phyloP scores from a whole-genome alignment of 2,797 vertebrate species.

The Sebastes oblongus region DNA sequence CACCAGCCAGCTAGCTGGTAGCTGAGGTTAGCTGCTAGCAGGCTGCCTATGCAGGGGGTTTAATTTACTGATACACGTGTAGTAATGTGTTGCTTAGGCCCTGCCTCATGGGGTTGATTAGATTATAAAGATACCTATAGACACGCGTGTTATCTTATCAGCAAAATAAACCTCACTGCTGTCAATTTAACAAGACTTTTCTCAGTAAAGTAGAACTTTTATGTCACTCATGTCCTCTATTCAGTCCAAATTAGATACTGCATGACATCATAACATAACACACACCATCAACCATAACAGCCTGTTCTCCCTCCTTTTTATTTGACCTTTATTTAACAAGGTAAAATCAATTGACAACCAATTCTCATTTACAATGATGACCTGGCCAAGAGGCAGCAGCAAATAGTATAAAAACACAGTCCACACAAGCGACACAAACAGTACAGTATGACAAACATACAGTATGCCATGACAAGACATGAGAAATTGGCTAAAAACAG shows the following conservation, averaged over 20 bases:
- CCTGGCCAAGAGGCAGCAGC: no score
- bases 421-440: no score
- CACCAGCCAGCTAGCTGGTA: slow-evolving; percentile 46
- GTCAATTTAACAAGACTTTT: background rate
- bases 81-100: background rate
- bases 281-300: no score
- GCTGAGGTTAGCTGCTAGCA: slow-evolving; percentile 45
- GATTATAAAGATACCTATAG: background rate
- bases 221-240: background rate
- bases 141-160: background rate
- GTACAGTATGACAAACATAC: no score
- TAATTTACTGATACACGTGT: background rate
- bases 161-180: background rate
- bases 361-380: no score
- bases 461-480: no score
- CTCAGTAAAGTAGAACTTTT: background rate
- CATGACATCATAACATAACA: background rate
- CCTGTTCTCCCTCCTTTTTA: no score
- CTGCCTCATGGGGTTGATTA: background rate
- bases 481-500: no score
- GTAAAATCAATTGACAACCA: no score
- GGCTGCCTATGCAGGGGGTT: background rate
- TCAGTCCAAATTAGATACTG: background rate
- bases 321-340: no score
- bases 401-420: no score